Evolutionary conservation across 2,113 vertebrate genomes (phyloP), one percentile per base, ranked within the genome.

Genomic region (Climacteris rufus): DNA sequence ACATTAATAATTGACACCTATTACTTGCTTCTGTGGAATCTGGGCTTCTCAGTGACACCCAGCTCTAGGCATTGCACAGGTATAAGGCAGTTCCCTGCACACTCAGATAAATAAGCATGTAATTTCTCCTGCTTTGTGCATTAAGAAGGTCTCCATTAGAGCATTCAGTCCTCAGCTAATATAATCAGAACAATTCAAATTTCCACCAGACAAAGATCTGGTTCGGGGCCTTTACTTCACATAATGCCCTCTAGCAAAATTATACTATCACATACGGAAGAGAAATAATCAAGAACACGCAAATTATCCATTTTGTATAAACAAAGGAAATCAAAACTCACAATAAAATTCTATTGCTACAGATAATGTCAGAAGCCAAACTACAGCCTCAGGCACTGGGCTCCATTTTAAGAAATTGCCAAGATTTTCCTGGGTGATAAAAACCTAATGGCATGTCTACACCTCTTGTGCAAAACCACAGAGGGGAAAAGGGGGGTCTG

Each of bases 171-270:
- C 31, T 35, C 50, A 74, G 76, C 16, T 93, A 95, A 90, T 90
- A 54, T 15, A 94, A 92, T 93, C 37, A 86, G 35, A 80, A 61
- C 71, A 88, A 90, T 60, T 76, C 45, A 72, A 13, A 93, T 93
- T 92, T 92, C 60, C 54, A 83, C 54, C 75, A 92, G 83, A 77
- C 40, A 64, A 66, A 81, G 53, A 74, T 83, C 70, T 90, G 33
- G 8, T 74, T 83, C 54, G 63, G 45, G 78, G 88, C 69, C 57
- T 87, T 87, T 65, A 53, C 54, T 90, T 89, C 68, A 45, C 6
- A 13, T 61, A 70, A 69, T 54, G 35, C 64, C 93, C 59, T 83
- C 52, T 61, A 65, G 87, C 84, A 93, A 96, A 93, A 95, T 88
- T 91, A 33, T 44, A 40, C 35, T 74, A n/a, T 40, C 42, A 39